Evolutionary conservation across 2,888 invertebrate species (phyloP).

Genomic region (Anarsia innoxiella): DNA sequence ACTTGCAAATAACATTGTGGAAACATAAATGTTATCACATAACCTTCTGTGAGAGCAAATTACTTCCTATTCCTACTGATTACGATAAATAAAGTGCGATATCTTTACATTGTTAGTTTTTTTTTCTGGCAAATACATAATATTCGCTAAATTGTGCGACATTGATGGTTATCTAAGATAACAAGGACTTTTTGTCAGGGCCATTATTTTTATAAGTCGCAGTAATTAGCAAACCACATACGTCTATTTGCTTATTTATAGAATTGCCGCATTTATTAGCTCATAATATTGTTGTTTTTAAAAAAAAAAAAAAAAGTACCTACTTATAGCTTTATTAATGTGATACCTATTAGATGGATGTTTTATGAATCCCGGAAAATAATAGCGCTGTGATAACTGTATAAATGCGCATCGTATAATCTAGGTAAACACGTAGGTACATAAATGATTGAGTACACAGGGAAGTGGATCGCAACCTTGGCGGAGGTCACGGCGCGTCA

Average conservation of each 20-base stretch:
- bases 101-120: slow-evolving; percentile 16
- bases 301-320: no score
- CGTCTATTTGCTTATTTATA: no score
- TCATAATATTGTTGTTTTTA: no score
- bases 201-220: no score
- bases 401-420: slow-evolving; percentile 25
- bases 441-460: slow-evolving; percentile 49
- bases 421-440: slow-evolving; percentile 15
- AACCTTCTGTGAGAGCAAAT: slow-evolving; percentile 67
- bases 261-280: no score
- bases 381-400: slow-evolving; percentile 25
- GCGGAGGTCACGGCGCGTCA: slow-evolving; percentile 65
- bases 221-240: no score
- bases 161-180: slow-evolving; percentile 4
- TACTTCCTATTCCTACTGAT: slow-evolving; percentile 69
- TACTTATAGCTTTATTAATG: no score
- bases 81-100: slow-evolving; percentile 30
- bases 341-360: no score
- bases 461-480: slow-evolving; percentile 70
- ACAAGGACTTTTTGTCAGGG: slow-evolving; percentile 11
- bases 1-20: no score
- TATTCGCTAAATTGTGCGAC: slow-evolving; percentile 13
- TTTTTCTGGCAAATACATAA: slow-evolving; percentile 16
- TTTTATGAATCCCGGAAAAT: slow-evolving; percentile 32
- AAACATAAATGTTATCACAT: slow-evolving; percentile 43